Conservation (phyloP, 2,888 invertebrate species). For the Zelleria hepariella region DNA sequence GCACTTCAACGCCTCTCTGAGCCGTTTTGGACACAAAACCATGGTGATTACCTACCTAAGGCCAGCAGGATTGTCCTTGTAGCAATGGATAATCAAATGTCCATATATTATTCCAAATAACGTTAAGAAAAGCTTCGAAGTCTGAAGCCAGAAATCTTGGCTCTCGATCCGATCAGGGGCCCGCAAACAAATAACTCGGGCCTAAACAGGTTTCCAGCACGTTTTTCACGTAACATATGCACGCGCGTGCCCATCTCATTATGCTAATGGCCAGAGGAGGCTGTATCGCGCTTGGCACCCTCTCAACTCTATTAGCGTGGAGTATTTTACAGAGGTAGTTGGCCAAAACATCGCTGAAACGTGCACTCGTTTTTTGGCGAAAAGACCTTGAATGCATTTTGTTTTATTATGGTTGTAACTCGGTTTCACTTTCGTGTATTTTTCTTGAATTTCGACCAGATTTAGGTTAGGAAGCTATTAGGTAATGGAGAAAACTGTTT, state of each 20-base stretch:
- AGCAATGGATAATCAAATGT: too few relatives aligned
- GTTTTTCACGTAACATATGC: background rate
- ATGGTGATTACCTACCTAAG: too few relatives aligned
- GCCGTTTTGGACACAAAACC: too few relatives aligned
- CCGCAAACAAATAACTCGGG: background rate
- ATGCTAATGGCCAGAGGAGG: background rate
- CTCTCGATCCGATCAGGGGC: background rate
- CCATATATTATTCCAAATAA: too few relatives aligned
- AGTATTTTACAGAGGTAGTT: background rate
- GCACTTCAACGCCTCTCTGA: too few relatives aligned
- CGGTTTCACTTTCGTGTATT: too few relatives aligned
- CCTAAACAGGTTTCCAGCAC: background rate
- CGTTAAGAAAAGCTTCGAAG: background rate
- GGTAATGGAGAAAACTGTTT: too few relatives aligned
- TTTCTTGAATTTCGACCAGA: too few relatives aligned
- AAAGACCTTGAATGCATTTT: too few relatives aligned
- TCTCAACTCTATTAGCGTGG: background rate
- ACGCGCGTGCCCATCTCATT: background rate
- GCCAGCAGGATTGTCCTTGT: too few relatives aligned
- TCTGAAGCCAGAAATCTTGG: background rate
- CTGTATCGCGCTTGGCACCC: background rate
- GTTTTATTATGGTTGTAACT: too few relatives aligned
- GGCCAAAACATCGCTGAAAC: background rate
- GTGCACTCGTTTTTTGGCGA: background rate
- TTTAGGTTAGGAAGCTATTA: too few relatives aligned